phyloP scores from a whole-genome alignment of 2,113 vertebrate species.

The Cricetomys ansorgei region DNA sequence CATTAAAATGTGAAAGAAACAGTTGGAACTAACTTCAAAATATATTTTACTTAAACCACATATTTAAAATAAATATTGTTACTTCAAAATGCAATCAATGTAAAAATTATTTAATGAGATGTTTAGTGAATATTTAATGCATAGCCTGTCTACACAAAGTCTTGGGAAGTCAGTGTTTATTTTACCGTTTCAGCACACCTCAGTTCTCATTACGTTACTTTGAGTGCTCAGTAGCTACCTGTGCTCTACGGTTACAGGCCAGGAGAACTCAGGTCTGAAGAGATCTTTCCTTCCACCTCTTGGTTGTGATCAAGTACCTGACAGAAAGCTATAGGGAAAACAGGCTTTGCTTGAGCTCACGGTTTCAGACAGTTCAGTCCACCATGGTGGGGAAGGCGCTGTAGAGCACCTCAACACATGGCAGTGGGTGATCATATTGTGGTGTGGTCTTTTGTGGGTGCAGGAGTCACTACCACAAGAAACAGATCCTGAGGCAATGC shows the following conservation, averaged over 20 bases:
- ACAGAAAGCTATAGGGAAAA: not conserved
- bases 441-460: too few relatives aligned
- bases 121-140: not conserved
- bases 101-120: not conserved
- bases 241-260: not conserved
- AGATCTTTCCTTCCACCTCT: not conserved
- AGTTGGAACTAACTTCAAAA: constrained; percentile 34
- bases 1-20: not conserved
- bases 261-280: not conserved
- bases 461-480: too few relatives aligned
- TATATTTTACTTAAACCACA: constrained; percentile 21
- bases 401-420: not conserved
- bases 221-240: not conserved
- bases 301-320: not conserved
- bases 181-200: constrained; percentile 26
- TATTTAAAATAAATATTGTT: not conserved
- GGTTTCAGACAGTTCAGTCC: not conserved
- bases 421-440: not conserved
- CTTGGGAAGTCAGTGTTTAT: not conserved
- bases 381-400: not conserved
- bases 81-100: constrained; percentile 25
- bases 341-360: too few relatives aligned
- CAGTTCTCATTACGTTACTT: not conserved
- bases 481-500: too few relatives aligned
- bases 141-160: constrained; percentile 18